Percentiles rank a stretch among this genome's conserved stretches.
Evolutionary conservation across 2,888 invertebrate genomes (phyloP).

Genomic region (Eudasyphora cyanicolor): DNA sequence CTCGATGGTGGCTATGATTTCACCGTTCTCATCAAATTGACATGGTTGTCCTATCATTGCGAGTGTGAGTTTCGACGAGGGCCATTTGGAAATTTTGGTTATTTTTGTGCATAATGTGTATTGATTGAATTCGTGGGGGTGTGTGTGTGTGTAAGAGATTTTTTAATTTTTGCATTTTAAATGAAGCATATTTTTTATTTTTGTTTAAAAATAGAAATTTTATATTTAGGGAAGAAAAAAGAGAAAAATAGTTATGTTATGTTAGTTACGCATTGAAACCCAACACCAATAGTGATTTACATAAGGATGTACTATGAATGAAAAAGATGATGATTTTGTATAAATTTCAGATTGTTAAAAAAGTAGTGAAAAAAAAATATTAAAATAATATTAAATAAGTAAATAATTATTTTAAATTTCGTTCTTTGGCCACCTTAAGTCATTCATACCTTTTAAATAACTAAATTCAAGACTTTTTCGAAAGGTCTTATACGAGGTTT

Average conservation of each 20-base stretch:
- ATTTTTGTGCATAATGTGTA: conserved; percentile 58
- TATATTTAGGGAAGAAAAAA: conserved; percentile 68
- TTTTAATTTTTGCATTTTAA: conserved; percentile 60
- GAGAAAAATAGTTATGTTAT: conserved; percentile 68
- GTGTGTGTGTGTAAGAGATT: conserved; percentile 61
- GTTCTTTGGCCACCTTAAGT: background rate
- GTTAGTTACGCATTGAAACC: conserved; percentile 71
- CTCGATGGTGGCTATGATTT: conserved; percentile 76
- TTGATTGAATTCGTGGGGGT: too few species aligned
- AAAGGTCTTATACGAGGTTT: too few species aligned
- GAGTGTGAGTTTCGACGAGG: too few species aligned
- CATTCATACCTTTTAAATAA: too few species aligned
- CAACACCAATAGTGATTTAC: conserved; percentile 66
- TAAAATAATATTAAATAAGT: conserved; percentile 43
- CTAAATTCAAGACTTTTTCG: too few species aligned
- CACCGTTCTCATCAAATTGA: conserved; percentile 73
- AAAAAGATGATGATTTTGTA: too few species aligned
- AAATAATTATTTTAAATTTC: conserved; percentile 41
- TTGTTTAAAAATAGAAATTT: conserved; percentile 54
- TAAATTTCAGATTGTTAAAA: conserved; percentile 27
- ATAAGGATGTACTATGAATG: background rate
- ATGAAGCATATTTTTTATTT: conserved; percentile 66
- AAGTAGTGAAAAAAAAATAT: conserved; percentile 23
- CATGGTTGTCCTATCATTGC: conserved; percentile 69
- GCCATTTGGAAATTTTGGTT: conserved; percentile 39